Base-by-base conservation (phyloP, 2,797 vertebrate species). In the Spinus pinus region DNA sequence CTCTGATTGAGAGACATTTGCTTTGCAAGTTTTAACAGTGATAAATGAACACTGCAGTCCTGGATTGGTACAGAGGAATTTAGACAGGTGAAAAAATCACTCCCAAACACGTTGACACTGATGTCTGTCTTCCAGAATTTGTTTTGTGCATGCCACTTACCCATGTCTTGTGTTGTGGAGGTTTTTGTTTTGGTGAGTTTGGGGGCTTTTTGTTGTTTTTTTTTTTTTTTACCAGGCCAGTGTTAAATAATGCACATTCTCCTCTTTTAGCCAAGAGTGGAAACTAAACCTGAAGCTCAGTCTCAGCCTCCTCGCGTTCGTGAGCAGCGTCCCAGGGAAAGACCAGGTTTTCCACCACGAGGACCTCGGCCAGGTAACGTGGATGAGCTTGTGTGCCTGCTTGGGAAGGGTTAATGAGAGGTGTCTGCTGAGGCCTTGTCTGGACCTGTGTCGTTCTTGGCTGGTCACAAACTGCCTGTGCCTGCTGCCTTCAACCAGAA, bases 301-400 rank as follows among this genome's bases (percentile, higher is more conserved):
- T 97, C 98, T 15, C 97, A 98, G 8, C 98, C 98, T 79, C 98
- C 98, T 69, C 98, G 99, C 30, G 97, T 98, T 50, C 98, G 99
- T 96, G 99, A 99, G 88, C 99, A 99, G 54, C 98, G 99, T 58
- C 98, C 98, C 35, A 98, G 99, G 9, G 99, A 99, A 87, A 98
- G 99, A 97, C 98, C 98, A 0, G 94, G 98, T 44, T 99, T 99
- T 91, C 97, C 98, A 28, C 98, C 98, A 3, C 98, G 99, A 72
- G 99, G 99, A 70, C 98, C 99, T 84, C 98, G 99, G 91, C 97
- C 99, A 97, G 99, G 99, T 99, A 97, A 98, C 13, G 7, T 35
- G 35, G 44, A 14, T 54, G 25, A 44, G 58, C 33, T 18, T 22
- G 9, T n/a, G 19, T 42, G 44, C 54, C 62, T 75, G 71, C 41